Conservation (phyloP, 2,797 vertebrate genomes). For the Gymnopithys bicolor region DNA sequence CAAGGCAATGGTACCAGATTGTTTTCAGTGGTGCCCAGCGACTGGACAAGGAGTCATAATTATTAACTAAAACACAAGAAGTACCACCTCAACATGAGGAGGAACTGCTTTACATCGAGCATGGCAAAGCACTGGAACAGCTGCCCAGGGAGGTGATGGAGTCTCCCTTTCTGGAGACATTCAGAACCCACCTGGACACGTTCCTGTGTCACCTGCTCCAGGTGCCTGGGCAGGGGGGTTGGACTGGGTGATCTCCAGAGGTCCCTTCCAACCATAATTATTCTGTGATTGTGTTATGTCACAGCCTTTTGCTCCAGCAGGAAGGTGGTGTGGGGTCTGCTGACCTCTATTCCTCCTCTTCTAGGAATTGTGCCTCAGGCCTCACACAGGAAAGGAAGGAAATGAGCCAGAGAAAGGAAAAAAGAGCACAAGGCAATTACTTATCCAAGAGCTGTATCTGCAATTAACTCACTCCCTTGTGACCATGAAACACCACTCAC, state of each 20-base stretch:
- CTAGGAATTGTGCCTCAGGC: neutral
- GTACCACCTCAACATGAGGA: neutral
- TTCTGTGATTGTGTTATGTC: neutral
- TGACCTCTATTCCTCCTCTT: neutral
- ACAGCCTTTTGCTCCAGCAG: neutral
- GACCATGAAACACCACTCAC: neutral
- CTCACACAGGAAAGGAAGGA: neutral
- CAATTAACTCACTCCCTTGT: neutral
- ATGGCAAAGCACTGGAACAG: neutral
- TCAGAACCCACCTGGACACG: fast-evolving
- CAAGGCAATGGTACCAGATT: neutral
- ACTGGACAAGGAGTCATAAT: neutral
- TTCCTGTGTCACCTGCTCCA: neutral
- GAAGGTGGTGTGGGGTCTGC: fast-evolving
- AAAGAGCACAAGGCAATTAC: neutral
- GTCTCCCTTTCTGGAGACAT: neutral
- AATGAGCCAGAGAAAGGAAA: neutral
- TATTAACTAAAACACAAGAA: neutral
- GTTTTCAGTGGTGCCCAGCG: no score
- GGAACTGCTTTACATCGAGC: neutral
- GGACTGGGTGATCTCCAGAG: neutral
- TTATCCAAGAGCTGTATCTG: neutral
- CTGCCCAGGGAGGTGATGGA: neutral
- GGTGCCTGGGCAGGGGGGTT: neutral
- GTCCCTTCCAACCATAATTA: neutral